Percentiles rank a stretch among this genome's conserved stretches.
These are phyloP conservation scores for Rattus norvegicus DNA, from an alignment of 2,113 vertebrate species.

Conservation along the genomic window DNA sequence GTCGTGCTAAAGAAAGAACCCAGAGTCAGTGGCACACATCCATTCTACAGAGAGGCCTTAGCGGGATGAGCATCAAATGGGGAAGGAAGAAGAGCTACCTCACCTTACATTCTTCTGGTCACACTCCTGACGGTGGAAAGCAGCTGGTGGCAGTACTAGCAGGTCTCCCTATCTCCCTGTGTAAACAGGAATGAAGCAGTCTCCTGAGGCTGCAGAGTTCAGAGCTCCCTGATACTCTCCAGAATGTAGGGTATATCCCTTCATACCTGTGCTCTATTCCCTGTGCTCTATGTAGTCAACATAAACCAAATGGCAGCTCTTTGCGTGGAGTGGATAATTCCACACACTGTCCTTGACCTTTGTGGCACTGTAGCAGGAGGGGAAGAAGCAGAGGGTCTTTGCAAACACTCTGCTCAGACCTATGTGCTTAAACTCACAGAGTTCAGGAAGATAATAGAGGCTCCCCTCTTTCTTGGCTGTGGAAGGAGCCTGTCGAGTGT, in stretches of 20 bases:
- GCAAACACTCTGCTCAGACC: neutral
- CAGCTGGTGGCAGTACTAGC: rapidly evolving
- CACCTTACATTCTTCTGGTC: neutral
- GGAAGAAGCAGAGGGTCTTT: too few relatives aligned
- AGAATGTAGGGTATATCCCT: neutral
- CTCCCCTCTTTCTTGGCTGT: too few relatives aligned
- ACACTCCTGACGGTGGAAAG: neutral
- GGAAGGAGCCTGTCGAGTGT: neutral
- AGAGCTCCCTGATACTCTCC: too few relatives aligned
- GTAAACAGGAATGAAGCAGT: rapidly evolving
- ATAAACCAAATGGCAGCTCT: neutral
- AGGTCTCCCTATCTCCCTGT: too few relatives aligned
- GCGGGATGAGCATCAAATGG: rapidly evolving
- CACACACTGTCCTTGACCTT: rapidly evolving
- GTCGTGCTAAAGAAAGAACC: neutral
- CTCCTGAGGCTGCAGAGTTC: neutral
- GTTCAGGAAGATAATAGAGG: neutral
- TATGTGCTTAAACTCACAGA: neutral
- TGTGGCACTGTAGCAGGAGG: rapidly evolving
- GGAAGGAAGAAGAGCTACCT: neutral
- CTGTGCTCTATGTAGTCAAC: too few relatives aligned
- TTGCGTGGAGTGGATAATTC: too few relatives aligned
- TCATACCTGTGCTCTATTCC: neutral
- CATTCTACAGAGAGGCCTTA: neutral
- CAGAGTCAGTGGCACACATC: rapidly evolving